These are phyloP conservation scores for Pharmacophagus antenor DNA, from an alignment of 2,888 invertebrate species.

Conservation along the genomic window DNA sequence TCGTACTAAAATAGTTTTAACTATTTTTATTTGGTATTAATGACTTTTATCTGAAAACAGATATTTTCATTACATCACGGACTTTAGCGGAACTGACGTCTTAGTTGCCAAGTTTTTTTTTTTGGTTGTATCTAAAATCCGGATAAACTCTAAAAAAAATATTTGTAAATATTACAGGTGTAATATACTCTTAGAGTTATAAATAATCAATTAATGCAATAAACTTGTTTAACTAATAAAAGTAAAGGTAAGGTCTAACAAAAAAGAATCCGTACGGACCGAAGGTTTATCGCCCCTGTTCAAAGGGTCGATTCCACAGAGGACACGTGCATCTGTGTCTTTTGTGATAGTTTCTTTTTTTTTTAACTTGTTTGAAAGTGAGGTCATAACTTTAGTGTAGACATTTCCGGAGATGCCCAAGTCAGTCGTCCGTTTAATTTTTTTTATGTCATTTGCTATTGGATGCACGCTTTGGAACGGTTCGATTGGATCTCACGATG, in stretches of 20 bases:
- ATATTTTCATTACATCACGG: too few relatives aligned
- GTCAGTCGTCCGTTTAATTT: slow-evolving; percentile 8
- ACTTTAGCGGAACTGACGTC: too few relatives aligned
- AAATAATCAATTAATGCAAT: background rate
- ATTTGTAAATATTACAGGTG: background rate
- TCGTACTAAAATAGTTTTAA: too few relatives aligned
- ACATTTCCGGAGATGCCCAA: slow-evolving; percentile 26
- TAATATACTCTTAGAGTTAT: background rate
- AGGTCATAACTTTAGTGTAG: slow-evolving; percentile 28
- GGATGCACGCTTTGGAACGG: background rate
- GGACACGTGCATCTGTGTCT: slow-evolving; percentile 29
- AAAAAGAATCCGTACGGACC: slow-evolving; percentile 2
- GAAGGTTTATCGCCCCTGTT: slow-evolving; percentile 17
- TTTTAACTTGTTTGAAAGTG: slow-evolving; percentile 15
- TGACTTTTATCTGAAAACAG: too few relatives aligned
- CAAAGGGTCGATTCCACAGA: slow-evolving; percentile 22
- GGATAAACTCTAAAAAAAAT: background rate
- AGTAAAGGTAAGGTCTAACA: slow-evolving; percentile 3
- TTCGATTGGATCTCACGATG: background rate
- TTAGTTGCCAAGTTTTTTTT: too few relatives aligned
- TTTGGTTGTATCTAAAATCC: too few relatives aligned
- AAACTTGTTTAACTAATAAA: slow-evolving; percentile 6
- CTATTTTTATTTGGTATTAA: too few relatives aligned
- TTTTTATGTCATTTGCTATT: background rate
- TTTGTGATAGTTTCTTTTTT: slow-evolving; percentile 25